Conservation (phyloP, 2,113 vertebrate genomes). For the Meleagris gallopavo region DNA sequence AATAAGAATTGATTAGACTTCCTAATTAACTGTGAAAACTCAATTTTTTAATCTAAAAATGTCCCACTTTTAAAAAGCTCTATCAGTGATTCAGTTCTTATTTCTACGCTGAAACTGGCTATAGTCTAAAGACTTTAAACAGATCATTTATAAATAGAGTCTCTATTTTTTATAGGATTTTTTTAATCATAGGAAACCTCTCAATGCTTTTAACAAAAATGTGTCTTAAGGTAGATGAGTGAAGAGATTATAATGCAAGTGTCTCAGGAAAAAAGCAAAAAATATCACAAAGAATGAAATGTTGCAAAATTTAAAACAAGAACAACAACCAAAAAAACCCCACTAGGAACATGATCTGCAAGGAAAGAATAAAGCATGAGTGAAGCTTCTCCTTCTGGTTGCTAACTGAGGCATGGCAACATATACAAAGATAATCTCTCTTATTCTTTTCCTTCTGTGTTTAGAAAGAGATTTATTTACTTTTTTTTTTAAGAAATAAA, state of each 20-base stretch:
- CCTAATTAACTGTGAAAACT: neutral
- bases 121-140: neutral
- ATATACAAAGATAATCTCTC: neutral
- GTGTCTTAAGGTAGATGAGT: neutral
- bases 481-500: neutral
- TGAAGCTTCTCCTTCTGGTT: neutral
- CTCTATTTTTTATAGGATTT: neutral
- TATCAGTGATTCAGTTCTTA: neutral
- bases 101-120: neutral
- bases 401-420: neutral
- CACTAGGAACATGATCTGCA: neutral
- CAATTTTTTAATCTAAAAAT: neutral
- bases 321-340: neutral
- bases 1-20: neutral
- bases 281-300: neutral
- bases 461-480: neutral
- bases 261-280: neutral
- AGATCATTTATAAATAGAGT: neutral
- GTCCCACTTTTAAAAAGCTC: neutral
- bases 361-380: neutral
- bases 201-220: neutral
- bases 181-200: neutral
- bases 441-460: neutral
- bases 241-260: neutral
- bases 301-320: neutral